These are phyloP conservation scores for Corella eumyota DNA, from an alignment of 23 tunicate genomes.

Conservation along the genomic window DNA sequence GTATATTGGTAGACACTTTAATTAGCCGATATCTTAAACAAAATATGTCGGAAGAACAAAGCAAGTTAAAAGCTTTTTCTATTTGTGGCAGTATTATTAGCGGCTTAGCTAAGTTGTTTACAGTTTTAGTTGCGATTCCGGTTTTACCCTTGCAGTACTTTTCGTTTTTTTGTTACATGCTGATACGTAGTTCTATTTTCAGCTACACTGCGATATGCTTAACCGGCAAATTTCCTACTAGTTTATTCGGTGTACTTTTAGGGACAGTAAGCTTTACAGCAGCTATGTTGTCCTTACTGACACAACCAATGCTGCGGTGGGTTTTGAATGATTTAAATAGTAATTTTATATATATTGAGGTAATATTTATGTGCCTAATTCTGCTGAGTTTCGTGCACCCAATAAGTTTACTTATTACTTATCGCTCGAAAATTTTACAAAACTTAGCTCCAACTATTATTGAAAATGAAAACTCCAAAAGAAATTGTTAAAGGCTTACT, in stretches of 20 bases:
- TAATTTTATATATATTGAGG: no score
- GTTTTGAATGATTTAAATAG: no score
- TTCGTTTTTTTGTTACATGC: not conserved
- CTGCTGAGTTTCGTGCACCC: no score
- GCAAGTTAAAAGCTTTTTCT: not conserved
- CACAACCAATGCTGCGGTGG: no score
- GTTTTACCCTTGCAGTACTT: slow-evolving; percentile 1
- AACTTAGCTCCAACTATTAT: no score
- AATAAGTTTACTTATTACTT: no score
- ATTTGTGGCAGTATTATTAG: not conserved
- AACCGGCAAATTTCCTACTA: not conserved
- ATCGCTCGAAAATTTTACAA: no score
- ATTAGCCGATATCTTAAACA: not conserved
- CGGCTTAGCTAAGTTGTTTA: not conserved
- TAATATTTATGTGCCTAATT: no score
- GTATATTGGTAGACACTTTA: not conserved
- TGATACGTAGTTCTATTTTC: not conserved
- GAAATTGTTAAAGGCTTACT: no score
- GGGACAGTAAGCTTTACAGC: no score
- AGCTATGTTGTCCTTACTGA: no score
- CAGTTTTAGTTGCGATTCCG: not conserved
- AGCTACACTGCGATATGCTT: not conserved
- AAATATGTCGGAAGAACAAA: slow-evolving; percentile 3
- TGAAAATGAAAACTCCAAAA: no score
- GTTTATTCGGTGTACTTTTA: not conserved